Conservation (phyloP, 2,113 vertebrate genomes). For the Plecturocebus donacophilus region DNA sequence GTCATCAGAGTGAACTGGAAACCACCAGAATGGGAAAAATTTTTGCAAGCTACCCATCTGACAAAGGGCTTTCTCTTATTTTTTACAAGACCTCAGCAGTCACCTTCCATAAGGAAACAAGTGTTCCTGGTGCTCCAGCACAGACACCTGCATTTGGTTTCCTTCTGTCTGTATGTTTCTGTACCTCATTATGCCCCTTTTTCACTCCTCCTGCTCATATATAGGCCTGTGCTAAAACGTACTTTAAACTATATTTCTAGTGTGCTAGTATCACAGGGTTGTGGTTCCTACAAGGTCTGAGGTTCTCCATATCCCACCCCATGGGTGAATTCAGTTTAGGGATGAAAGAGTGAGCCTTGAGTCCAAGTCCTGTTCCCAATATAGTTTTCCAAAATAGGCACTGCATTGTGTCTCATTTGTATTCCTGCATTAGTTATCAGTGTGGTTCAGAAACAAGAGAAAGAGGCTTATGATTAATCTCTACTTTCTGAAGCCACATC, state of each 20-base stretch:
- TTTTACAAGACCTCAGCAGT: neutral
- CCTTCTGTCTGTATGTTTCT: accelerated
- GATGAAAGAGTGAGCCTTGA: neutral
- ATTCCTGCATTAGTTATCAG: neutral
- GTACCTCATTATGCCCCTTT: neutral
- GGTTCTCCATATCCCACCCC: neutral
- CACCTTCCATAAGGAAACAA: neutral
- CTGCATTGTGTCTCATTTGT: neutral
- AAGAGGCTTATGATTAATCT: neutral
- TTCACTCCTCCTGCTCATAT: neutral
- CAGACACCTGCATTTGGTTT: neutral
- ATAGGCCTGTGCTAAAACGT: neutral
- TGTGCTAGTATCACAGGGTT: neutral
- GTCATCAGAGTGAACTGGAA: too few relatives aligned
- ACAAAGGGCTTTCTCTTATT: neutral
- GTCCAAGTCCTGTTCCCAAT: neutral
- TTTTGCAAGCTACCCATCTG: too few relatives aligned
- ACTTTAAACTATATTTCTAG: neutral
- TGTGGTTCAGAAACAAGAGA: neutral
- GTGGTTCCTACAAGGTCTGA: neutral
- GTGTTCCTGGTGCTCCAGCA: too few relatives aligned
- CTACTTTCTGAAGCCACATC: neutral
- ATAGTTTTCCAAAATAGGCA: neutral
- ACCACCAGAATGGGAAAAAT: too few relatives aligned
- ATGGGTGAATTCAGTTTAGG: neutral